Conservation (phyloP, 2,113 vertebrate species). For the Crotalus tigris region DNA sequence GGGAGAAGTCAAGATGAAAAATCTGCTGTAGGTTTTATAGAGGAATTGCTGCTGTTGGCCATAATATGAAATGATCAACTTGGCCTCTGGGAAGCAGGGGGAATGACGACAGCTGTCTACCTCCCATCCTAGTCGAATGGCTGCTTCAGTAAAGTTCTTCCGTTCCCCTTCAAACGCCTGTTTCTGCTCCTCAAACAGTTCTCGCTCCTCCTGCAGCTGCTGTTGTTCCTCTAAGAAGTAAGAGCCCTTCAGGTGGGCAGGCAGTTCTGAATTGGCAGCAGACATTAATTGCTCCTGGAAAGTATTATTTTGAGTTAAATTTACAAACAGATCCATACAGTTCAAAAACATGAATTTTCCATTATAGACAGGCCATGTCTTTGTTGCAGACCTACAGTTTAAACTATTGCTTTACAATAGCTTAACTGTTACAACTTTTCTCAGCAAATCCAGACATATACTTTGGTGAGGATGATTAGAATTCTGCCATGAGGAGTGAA, state of each 20-base stretch:
- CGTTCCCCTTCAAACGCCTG: slow-evolving; percentile 74
- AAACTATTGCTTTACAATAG: not conserved
- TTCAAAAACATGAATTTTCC: not conserved
- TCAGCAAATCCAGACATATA: not conserved
- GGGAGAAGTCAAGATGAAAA: not conserved
- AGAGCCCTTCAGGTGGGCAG: slow-evolving; percentile 57
- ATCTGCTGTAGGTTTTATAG: not conserved
- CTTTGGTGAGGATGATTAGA: not conserved
- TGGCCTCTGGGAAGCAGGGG: no score
- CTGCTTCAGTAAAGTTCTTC: slow-evolving; percentile 74
- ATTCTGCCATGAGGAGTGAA: not conserved
- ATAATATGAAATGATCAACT: not conserved
- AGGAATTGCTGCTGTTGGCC: not conserved
- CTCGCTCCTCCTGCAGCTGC: slow-evolving; percentile 61
- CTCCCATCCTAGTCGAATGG: slow-evolving; percentile 76
- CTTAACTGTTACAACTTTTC: not conserved
- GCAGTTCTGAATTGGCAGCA: slow-evolving; percentile 31
- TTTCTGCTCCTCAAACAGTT: slow-evolving; percentile 65
- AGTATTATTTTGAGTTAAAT: no score
- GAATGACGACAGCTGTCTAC: slow-evolving; percentile 36
- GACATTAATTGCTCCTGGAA: slow-evolving; percentile 61
- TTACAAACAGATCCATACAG: not conserved
- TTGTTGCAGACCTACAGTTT: no score
- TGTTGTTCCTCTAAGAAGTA: slow-evolving; percentile 79
- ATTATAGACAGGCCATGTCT: not conserved